phyloP scores from a whole-genome alignment of 2,797 vertebrate species.

The Potorous gilbertii region DNA sequence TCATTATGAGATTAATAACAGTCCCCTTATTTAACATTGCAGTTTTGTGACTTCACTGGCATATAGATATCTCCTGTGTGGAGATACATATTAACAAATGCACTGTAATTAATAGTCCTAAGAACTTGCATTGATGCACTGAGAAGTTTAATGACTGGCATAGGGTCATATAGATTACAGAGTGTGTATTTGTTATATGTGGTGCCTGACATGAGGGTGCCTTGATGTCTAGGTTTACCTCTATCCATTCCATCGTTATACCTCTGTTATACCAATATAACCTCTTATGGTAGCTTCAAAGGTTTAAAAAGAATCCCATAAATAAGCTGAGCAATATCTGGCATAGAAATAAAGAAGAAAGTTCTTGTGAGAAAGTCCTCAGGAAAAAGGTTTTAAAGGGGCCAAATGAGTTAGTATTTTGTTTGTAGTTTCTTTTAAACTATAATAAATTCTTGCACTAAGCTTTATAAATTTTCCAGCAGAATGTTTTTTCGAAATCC shows the following conservation, averaged over 20 bases:
- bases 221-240: neutral
- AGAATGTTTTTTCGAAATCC: too few species aligned
- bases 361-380: neutral
- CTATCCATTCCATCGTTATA: neutral
- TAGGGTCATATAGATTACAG: neutral
- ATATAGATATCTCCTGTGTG: neutral
- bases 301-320: neutral
- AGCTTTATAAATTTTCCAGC: too few species aligned
- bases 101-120: neutral
- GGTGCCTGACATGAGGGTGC: neutral
- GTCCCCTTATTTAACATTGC: neutral
- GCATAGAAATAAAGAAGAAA: neutral
- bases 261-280: neutral
- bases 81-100: neutral
- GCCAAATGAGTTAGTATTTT: neutral
- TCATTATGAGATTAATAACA: too few species aligned
- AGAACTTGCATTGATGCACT: neutral
- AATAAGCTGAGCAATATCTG: neutral
- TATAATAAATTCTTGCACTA: too few species aligned
- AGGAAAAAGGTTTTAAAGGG: neutral
- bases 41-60: neutral
- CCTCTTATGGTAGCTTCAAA: neutral
- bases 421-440: neutral
- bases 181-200: neutral
- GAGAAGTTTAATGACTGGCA: neutral